These are phyloP conservation scores for Sitobion miscanthi DNA, from an alignment of 1,140 invertebrate genomes.

Conservation along the genomic window DNA sequence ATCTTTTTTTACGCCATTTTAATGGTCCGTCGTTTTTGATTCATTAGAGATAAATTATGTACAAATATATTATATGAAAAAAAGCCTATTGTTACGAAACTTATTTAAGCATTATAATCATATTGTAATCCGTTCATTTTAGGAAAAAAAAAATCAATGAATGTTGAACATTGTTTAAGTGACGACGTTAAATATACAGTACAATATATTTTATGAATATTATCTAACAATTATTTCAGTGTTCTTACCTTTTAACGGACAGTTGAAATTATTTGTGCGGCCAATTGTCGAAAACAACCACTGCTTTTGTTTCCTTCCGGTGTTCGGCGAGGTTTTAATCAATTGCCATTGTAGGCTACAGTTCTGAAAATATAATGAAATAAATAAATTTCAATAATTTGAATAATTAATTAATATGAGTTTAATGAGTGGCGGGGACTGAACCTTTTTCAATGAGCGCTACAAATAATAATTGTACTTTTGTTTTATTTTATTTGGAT, in stretches of 20 bases:
- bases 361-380: background rate
- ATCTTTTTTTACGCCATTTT: background rate
- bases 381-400: background rate
- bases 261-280: background rate
- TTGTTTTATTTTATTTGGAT: background rate
- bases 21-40: background rate
- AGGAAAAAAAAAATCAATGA: background rate
- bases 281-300: background rate
- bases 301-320: background rate
- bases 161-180: no score
- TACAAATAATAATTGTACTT: background rate
- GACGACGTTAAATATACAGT: background rate
- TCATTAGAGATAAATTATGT: background rate
- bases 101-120: background rate
- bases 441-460: background rate
- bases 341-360: background rate
- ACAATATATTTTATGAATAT: background rate
- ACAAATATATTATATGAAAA: background rate
- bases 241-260: conserved; percentile 28
- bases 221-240: background rate
- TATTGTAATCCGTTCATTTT: background rate
- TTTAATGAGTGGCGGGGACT: background rate
- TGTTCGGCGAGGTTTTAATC: background rate
- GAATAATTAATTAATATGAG: background rate
- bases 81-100: background rate